A percentile compares a stretch with the other conserved stretches of the same genome.
Conservation (phyloP, 2,888 invertebrate genomes). For the Uropetala carovei region DNA sequence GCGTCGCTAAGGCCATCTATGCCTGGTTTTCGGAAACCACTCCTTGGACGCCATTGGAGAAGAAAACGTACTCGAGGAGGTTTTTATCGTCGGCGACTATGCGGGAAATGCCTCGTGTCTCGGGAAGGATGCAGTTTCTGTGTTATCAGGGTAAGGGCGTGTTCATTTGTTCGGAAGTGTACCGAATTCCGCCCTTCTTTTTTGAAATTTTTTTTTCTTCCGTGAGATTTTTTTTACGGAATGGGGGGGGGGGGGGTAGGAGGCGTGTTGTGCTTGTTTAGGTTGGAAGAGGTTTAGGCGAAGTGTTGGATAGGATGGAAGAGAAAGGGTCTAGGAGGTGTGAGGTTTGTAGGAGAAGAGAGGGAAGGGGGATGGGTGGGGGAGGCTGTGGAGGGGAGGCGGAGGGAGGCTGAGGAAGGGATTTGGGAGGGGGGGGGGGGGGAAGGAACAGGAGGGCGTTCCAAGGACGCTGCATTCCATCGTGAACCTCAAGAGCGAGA, state of each 20-base stretch:
- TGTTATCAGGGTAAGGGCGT: neutral
- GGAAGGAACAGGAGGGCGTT: neutral
- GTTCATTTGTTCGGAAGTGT: neutral
- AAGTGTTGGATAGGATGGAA: too few species aligned
- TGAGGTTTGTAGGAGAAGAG: neutral
- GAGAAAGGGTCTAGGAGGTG: too few species aligned
- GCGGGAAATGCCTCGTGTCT: neutral
- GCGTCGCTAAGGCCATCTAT: slow-evolving; percentile 22
- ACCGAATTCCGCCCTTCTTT: slow-evolving; percentile 21
- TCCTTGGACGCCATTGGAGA: neutral
- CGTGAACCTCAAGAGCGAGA: neutral
- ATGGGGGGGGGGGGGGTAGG: too few species aligned
- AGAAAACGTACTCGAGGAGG: neutral
- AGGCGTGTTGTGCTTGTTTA: too few species aligned
- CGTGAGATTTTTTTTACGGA: too few species aligned
- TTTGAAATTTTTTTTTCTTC: neutral
- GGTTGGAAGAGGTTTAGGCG: too few species aligned
- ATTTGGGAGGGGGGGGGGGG: neutral
- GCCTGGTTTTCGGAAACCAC: neutral
- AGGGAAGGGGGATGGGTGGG: neutral
- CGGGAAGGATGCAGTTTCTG: neutral
- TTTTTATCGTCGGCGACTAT: neutral
- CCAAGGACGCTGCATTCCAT: slow-evolving; percentile 27
- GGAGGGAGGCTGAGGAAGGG: neutral
- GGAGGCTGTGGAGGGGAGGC: neutral